Base-by-base conservation (phyloP, 2,113 vertebrate species). In the Phodopus roborovskii region DNA sequence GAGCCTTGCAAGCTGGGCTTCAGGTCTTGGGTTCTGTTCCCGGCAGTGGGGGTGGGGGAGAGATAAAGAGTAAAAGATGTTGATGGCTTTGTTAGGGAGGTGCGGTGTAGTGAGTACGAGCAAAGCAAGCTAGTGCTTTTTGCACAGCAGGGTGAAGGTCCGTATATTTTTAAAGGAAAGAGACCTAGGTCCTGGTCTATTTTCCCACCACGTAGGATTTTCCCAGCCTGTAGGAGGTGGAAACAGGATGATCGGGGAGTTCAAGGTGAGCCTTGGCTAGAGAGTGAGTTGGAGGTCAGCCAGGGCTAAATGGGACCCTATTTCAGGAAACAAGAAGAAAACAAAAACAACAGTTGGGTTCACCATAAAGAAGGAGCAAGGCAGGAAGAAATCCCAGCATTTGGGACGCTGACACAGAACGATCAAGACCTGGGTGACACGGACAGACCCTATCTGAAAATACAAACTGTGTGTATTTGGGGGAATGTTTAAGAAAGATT, bases 101-200 rank as follows among this genome's bases (percentile, higher is more conserved):
- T 16, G 0, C 10, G 11, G 48, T 16, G 0, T 8, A 19, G 66
- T 22, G 33, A 87, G 20, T 87, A 53, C 87, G 33, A 64, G 91
- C 12, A 45, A 45, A 60, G 1, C 64, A 36, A 64, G 7, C 58
- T 2, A 28, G 20, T 39, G 60, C 9, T 53, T 8, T 90, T 12
- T 62, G 12, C 33, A 53, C 22, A 28, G 60, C 33, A 30, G 24
- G 50, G 53, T 33, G 53, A 74, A 22, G 26, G 42, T 36, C 36
- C 39, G 1, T 19, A 16, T 12, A 39, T 33, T 73, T 58, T 45
- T 45, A 88, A 30, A 73, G 30, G 68, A 56, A 73, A 16, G 28
- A 42, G 42, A 81, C 20, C 24, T 11, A 6, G 53, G 30, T 17
- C 5, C 0, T 0, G n/a, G n/a, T 16, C 39, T 42, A 20, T 1